A percentile compares a stretch with the other conserved stretches of the same genome.
Conservation (phyloP, 2,888 invertebrate species). For the Ernsta delagoae region DNA sequence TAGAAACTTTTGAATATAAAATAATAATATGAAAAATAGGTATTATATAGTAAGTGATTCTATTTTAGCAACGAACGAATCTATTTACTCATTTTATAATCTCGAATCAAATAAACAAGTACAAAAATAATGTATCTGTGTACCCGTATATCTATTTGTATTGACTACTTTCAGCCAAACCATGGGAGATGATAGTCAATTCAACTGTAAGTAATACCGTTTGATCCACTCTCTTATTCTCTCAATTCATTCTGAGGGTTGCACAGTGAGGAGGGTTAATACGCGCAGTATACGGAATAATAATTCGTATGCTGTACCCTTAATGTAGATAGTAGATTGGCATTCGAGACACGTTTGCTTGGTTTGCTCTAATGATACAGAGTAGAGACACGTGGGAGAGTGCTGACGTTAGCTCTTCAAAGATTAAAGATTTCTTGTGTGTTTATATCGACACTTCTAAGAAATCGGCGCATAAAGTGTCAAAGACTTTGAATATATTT, state of each 20-base stretch:
- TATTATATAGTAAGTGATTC: too few species aligned
- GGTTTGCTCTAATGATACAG: slow-evolving; percentile 1
- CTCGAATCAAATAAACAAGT: too few species aligned
- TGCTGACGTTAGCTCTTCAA: background rate
- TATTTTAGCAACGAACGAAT: too few species aligned
- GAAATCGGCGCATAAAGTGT: too few species aligned
- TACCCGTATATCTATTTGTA: too few species aligned
- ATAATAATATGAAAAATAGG: too few species aligned
- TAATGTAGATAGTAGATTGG: slow-evolving; percentile 12
- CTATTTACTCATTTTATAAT: too few species aligned
- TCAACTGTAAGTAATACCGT: background rate
- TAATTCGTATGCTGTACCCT: slow-evolving; percentile 11
- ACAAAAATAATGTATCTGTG: too few species aligned
- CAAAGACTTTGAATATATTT: too few species aligned
- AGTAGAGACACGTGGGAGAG: background rate
- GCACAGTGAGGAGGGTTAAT: slow-evolving; percentile 4
- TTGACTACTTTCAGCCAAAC: background rate
- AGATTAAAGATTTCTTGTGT: background rate
- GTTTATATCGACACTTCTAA: too few species aligned
- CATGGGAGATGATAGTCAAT: background rate
- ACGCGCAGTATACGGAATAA: slow-evolving; percentile 13
- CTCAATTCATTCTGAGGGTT: slow-evolving; percentile 12
- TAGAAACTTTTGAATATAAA: too few species aligned
- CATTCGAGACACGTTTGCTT: slow-evolving; percentile 24
- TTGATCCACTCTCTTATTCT: slow-evolving; percentile 13